phyloP scores from a whole-genome alignment of 1,140 invertebrate species.

The Lithobius niger region DNA sequence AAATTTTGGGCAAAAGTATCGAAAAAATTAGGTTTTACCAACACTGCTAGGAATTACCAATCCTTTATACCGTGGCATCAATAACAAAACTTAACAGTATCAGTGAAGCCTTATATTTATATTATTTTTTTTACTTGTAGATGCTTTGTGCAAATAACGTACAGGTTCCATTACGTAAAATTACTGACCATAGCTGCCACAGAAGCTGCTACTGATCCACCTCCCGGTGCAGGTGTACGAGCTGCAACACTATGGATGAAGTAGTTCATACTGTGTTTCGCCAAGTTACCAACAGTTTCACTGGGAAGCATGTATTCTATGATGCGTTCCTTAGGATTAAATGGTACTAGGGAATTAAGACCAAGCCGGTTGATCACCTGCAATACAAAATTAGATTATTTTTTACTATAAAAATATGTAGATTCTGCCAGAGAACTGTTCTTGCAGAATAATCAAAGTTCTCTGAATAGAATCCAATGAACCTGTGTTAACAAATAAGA shows the following conservation, averaged over 20 bases:
- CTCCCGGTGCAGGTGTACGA: constrained; percentile 41
- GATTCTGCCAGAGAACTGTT: too few relatives aligned
- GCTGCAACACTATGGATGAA: constrained; percentile 40
- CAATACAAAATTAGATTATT: constrained; percentile 12
- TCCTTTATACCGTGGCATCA: too few relatives aligned
- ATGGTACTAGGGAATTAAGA: constrained; percentile 39
- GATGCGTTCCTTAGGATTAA: constrained; percentile 43
- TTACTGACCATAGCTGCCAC: constrained; percentile 38
- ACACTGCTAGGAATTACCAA: too few relatives aligned
- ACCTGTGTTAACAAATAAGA: too few relatives aligned
- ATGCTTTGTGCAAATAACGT: not conserved
- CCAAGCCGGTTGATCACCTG: constrained; percentile 42
- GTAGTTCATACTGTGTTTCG: constrained; percentile 34
- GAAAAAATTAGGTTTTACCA: too few relatives aligned
- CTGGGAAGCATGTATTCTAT: constrained; percentile 40
- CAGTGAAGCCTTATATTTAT: too few relatives aligned
- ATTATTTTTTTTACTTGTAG: not conserved
- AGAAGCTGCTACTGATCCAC: constrained; percentile 43
- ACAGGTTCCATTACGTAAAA: not conserved
- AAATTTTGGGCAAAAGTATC: too few relatives aligned
- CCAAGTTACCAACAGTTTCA: constrained; percentile 30
- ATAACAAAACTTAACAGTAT: too few relatives aligned
- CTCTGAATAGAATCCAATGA: too few relatives aligned
- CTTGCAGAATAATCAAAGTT: too few relatives aligned
- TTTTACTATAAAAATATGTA: too few relatives aligned